These are phyloP conservation scores for Antitype chi DNA, from an alignment of 2,888 invertebrate species.

Conservation along the genomic window DNA sequence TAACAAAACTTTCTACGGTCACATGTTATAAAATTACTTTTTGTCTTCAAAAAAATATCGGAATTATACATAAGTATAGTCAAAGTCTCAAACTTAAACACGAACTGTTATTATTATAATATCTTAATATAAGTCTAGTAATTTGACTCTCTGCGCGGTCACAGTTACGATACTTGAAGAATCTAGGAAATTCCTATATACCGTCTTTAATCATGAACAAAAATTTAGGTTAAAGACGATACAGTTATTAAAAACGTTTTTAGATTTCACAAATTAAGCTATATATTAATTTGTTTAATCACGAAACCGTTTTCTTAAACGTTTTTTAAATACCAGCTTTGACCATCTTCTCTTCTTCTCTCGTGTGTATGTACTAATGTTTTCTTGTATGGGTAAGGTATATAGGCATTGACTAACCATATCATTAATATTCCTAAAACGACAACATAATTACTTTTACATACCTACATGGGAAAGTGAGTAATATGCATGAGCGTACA, in stretches of 20 bases:
- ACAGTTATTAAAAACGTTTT: conserved; percentile 63
- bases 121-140: conserved; percentile 17
- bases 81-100: conserved; percentile 25
- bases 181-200: conserved; percentile 42
- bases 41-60: conserved; percentile 25
- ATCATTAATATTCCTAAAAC: conserved; percentile 56
- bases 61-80: conserved; percentile 29
- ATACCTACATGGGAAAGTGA: conserved; percentile 59
- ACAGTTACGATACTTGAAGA: conserved; percentile 34
- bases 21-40: conserved; percentile 33
- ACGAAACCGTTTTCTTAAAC: conserved; percentile 56
- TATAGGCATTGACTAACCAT: conserved; percentile 46
- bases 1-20: conserved; percentile 24
- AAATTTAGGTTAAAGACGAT: conserved; percentile 53
- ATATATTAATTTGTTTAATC: conserved; percentile 55
- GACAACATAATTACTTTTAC: conserved; percentile 58
- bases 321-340: conserved; percentile 49
- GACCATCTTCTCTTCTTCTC: conserved; percentile 19
- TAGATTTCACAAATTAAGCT: conserved; percentile 53
- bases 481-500: conserved; percentile 44
- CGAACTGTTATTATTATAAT: conserved; percentile 34
- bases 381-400: conserved; percentile 1
- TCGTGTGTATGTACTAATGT: conserved; percentile 8
- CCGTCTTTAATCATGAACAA: conserved; percentile 41
- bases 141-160: conserved; percentile 26